Conservation (phyloP, 2,888 invertebrate species). For the Plagodis dolabraria region DNA sequence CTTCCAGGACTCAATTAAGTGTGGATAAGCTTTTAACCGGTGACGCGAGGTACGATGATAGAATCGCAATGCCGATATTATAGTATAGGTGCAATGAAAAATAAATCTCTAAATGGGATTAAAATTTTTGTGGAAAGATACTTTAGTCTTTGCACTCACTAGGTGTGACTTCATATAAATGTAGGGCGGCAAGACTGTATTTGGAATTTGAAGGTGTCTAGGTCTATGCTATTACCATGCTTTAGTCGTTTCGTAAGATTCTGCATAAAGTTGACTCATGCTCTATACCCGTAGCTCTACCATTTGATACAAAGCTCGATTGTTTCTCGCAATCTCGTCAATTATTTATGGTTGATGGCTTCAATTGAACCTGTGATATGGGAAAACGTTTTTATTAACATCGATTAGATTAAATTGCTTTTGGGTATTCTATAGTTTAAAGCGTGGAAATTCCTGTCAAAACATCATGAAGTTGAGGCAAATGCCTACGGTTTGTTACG, state of each 20-base stretch:
- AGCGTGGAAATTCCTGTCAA: slow-evolving; percentile 10
- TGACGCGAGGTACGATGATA: too few relatives aligned
- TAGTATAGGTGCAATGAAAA: too few relatives aligned
- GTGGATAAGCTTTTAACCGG: too few relatives aligned
- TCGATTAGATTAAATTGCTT: background rate
- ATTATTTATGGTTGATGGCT: slow-evolving; percentile 25
- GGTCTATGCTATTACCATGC: slow-evolving; percentile 6
- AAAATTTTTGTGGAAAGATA: too few relatives aligned
- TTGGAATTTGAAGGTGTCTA: background rate
- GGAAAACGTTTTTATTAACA: slow-evolving; percentile 19
- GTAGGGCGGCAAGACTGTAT: too few relatives aligned
- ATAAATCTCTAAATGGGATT: too few relatives aligned
- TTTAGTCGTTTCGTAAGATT: slow-evolving; percentile 15
- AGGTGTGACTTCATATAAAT: too few relatives aligned
- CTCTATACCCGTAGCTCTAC: slow-evolving; percentile 18
- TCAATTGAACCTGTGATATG: slow-evolving; percentile 17
- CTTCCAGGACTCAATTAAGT: too few relatives aligned
- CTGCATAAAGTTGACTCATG: slow-evolving; percentile 21
- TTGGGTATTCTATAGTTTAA: background rate
- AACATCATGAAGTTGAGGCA: background rate
- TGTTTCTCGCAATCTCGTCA: slow-evolving; percentile 24
- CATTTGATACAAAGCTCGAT: background rate
- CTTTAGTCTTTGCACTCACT: too few relatives aligned
- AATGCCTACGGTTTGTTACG: too few relatives aligned
- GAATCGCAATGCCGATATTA: too few relatives aligned